A percentile compares a stretch with the other conserved stretches of the same genome.
These are phyloP conservation scores for Gallinago media DNA, from an alignment of 2,113 vertebrate species.

Conservation along the genomic window DNA sequence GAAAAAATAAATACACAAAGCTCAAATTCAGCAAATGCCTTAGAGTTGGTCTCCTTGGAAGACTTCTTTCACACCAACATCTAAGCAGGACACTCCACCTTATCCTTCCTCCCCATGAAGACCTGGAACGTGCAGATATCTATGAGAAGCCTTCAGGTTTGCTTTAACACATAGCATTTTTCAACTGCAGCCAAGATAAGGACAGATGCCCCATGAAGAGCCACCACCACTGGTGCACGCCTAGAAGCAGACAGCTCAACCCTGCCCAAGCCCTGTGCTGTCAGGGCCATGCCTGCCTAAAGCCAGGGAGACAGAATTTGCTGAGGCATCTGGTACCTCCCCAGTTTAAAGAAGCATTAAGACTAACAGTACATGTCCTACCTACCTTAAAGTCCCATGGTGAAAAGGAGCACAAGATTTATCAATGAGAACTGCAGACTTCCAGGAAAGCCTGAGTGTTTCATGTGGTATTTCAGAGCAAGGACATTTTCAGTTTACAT, in stretches of 20 bases:
- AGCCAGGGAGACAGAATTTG: background rate
- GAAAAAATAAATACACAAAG: background rate
- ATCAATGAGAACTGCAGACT: background rate
- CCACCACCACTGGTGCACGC: too few species aligned
- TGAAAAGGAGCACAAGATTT: background rate
- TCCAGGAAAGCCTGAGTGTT: background rate
- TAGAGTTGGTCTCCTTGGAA: background rate
- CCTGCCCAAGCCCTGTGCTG: background rate
- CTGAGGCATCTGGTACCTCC: background rate
- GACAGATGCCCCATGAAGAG: background rate
- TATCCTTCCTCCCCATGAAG: background rate
- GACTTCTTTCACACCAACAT: background rate
- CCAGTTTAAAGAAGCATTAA: background rate
- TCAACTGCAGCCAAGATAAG: background rate
- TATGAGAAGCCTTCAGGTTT: background rate
- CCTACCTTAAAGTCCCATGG: background rate
- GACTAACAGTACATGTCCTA: background rate
- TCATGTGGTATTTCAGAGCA: background rate
- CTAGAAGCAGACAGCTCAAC: background rate
- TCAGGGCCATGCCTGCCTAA: background rate
- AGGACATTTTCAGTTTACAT: conserved; percentile 20
- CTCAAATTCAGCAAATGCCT: background rate
- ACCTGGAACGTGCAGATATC: background rate
- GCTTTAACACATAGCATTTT: background rate
- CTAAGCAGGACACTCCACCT: background rate